Percentiles rank a stretch among this genome's conserved stretches.
Conservation (phyloP, 2,113 vertebrate species). For the Hypomesus transpacificus region DNA sequence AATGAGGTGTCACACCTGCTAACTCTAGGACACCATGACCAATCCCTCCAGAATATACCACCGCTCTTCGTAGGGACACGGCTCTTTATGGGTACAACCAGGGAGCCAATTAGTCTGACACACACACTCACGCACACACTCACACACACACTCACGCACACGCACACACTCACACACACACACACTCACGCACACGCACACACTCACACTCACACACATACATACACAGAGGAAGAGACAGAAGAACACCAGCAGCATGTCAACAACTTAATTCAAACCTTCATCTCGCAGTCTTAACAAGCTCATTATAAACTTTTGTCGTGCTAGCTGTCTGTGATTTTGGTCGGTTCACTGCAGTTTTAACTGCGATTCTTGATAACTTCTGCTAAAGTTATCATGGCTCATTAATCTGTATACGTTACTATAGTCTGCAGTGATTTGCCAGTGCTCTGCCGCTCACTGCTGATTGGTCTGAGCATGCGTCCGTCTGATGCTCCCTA, state of each 20-base stretch:
- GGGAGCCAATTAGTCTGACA: neutral
- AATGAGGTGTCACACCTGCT: neutral
- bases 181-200: neutral
- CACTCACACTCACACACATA: neutral
- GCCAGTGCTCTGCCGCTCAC: neutral
- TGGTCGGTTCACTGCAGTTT: neutral
- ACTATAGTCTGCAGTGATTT: too few relatives aligned
- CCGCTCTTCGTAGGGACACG: neutral
- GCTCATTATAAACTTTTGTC: slow-evolving; percentile 6
- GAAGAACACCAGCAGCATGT: too few relatives aligned
- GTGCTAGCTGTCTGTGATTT: neutral
- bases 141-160: slow-evolving; percentile 1
- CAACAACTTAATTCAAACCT: neutral
- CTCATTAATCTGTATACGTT: too few relatives aligned
- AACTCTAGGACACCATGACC: neutral
- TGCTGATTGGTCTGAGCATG: neutral
- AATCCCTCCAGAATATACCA: neutral
- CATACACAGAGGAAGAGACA: neutral
- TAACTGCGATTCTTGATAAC: neutral
- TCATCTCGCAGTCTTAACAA: neutral
- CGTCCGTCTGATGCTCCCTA: slow-evolving; percentile 9
- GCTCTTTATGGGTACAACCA: neutral
- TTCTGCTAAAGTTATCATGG: neutral
- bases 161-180: neutral
- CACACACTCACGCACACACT: neutral